Base-by-base conservation (phyloP, 2,888 invertebrate species). In the Campoplex capitator region DNA sequence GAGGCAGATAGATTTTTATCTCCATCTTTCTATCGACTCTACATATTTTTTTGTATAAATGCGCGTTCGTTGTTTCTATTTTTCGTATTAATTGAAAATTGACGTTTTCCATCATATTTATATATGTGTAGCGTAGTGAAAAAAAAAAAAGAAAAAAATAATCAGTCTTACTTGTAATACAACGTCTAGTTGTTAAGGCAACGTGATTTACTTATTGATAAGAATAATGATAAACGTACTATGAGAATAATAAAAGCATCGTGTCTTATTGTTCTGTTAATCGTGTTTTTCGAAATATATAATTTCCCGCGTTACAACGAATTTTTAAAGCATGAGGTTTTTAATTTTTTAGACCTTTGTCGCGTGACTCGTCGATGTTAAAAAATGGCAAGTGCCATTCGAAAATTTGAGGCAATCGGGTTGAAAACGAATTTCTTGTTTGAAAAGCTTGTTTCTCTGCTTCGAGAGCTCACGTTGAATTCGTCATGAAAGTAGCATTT, bases 151-250 rank as follows among this genome's bases (percentile, higher is more conserved):
- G 78, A 71, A 86, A 85, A 90, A 87, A 91, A 89, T 89, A 91
- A 90, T 93, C 93, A 93, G 93, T 93, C 93, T 93, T 93, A 92
- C 88, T 90, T 90, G 90, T 92, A 92, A 92, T 92, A 93, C 93
- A 91, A 92, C 91, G 88, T 87, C 90, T 42, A 89, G 88, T 91
- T 90, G 89, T 90, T 91, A 89, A 89, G 90, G 91, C 91, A 90
- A 89, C 89, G 88, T 85, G 78, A 89, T 86, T 85, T 65, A 78
- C 76, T 88, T 88, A 87, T 58, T 38, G 45, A 83, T 62, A 71
- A 62, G 67, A 74, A 51, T 82, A n/a, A 51, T 83, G 54, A 81
- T 76, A 71, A 83, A 86, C 77, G 62, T 82, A 75, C 35, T 51
- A 76, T 65, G 65, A 75, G 67, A 56, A 74, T 73, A 62, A 71